Percentiles rank a stretch among this genome's conserved stretches.
These are phyloP conservation scores for Erythrolamprus reginae DNA, from an alignment of 2,113 vertebrate species.

Conservation along the genomic window DNA sequence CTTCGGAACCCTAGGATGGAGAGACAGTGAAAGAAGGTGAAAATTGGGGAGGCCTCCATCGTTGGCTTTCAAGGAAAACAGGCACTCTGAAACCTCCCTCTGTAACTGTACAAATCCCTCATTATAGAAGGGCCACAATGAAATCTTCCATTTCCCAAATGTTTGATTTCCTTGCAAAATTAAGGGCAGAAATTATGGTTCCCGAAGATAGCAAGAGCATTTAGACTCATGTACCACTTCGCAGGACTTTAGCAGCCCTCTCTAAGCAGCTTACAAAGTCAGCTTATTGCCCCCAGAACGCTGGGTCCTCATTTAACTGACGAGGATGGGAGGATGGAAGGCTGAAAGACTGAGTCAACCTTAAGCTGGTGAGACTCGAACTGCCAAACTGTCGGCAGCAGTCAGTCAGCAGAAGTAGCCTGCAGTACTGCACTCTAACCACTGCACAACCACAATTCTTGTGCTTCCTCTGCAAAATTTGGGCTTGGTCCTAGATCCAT, in stretches of 20 bases:
- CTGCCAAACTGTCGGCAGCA: too few relatives aligned
- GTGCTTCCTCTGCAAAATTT: background rate
- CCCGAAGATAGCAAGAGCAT: background rate
- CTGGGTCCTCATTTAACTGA: too few relatives aligned
- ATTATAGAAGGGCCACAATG: background rate
- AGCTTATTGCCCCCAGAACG: too few relatives aligned
- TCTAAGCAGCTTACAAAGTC: too few relatives aligned
- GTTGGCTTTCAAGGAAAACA: background rate
- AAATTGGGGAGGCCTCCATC: background rate
- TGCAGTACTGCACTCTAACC: too few relatives aligned
- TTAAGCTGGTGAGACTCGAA: too few relatives aligned
- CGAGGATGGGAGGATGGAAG: too few relatives aligned
- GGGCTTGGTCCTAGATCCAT: background rate
- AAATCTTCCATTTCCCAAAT: background rate
- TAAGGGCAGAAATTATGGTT: background rate
- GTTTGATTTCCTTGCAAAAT: background rate
- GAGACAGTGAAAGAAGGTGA: background rate
- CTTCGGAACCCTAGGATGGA: conserved; percentile 85
- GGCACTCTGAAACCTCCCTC: background rate
- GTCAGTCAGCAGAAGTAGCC: too few relatives aligned
- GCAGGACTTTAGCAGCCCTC: too few relatives aligned
- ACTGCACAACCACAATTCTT: background rate
- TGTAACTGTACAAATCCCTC: background rate
- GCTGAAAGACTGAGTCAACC: too few relatives aligned
- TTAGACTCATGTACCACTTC: too few relatives aligned